These are phyloP conservation scores for Herminia tarsipennalis DNA, from an alignment of 2,888 invertebrate species.

Conservation along the genomic window DNA sequence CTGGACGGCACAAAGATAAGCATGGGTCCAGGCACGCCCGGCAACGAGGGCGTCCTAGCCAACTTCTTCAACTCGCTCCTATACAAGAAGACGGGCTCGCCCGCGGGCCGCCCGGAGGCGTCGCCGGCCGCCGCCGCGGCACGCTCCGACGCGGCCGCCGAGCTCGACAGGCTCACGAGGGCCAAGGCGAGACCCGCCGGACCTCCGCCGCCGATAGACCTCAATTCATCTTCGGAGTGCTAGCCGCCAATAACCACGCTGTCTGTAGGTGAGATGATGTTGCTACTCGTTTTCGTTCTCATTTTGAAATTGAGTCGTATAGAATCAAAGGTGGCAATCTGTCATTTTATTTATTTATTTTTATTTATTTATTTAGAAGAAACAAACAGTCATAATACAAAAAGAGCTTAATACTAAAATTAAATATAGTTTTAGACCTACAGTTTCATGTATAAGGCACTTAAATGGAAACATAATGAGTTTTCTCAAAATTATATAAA, in stretches of 20 bases:
- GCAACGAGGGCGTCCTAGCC: conserved; percentile 95
- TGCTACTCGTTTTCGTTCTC: too few relatives aligned
- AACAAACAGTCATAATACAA: too few relatives aligned
- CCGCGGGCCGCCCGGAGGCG: conserved; percentile 78
- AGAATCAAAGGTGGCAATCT: too few relatives aligned
- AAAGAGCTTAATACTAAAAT: too few relatives aligned
- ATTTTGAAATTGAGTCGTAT: too few relatives aligned
- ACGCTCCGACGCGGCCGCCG: conserved; percentile 95
- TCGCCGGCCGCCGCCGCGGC: conserved; percentile 83
- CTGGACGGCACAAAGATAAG: conserved; percentile 91
- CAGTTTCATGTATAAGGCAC: too few relatives aligned
- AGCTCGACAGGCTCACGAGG: conserved; percentile 94
- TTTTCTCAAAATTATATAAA: too few relatives aligned
- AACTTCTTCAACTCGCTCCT: conserved; percentile 99
- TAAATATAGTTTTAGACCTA: too few relatives aligned
- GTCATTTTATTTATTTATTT: too few relatives aligned
- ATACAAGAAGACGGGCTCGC: conserved; percentile 95
- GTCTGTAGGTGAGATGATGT: neutral
- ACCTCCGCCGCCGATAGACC: conserved; percentile 88
- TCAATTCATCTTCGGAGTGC: conserved; percentile 80
- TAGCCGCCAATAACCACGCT: conserved; percentile 46
- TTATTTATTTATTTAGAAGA: too few relatives aligned
- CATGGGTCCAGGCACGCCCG: conserved; percentile 88
- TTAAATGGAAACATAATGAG: too few relatives aligned
- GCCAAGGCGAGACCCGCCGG: conserved; percentile 73